Evolutionary conservation across 2,888 invertebrate genomes (phyloP).

Genomic region (Helleia helle): DNA sequence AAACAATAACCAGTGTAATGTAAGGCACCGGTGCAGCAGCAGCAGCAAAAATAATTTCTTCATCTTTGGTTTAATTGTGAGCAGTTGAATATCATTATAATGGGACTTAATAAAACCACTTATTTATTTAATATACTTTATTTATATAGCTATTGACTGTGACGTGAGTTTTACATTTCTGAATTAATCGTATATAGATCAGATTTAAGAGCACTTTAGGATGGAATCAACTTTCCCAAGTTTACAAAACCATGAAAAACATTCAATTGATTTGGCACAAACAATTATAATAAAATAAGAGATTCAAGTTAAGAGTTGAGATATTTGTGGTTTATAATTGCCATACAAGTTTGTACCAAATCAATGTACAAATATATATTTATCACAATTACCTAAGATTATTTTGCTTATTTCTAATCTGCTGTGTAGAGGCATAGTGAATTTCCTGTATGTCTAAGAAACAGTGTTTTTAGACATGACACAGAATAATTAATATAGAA

Average conservation of each 20-base stretch:
- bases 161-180: constrained; percentile 48
- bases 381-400: too few relatives aligned
- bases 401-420: constrained; percentile 44
- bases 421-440: constrained; percentile 17
- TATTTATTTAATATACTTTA: constrained; percentile 30
- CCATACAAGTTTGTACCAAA: constrained; percentile 41
- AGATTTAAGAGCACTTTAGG: constrained; percentile 71
- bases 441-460: constrained; percentile 13
- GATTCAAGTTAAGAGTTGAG: constrained; percentile 1
- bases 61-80: too few relatives aligned
- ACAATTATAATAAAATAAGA: constrained; percentile 16
- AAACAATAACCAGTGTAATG: too few relatives aligned
- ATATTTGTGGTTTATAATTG: not conserved
- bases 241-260: constrained; percentile 43
- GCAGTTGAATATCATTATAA: too few relatives aligned
- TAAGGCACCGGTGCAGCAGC: too few relatives aligned
- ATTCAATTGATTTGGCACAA: constrained; percentile 42
- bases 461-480: constrained; percentile 40
- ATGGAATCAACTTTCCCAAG: constrained; percentile 65
- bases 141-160: constrained; percentile 55
- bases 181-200: constrained; percentile 54
- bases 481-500: constrained; percentile 40
- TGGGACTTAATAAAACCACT: constrained; percentile 8
- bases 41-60: too few relatives aligned
- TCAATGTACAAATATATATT: constrained; percentile 36